Evolutionary conservation across 2,888 invertebrate species (phyloP), one percentile per base, ranked within the genome.

Genomic region (Mycogona germanica): DNA sequence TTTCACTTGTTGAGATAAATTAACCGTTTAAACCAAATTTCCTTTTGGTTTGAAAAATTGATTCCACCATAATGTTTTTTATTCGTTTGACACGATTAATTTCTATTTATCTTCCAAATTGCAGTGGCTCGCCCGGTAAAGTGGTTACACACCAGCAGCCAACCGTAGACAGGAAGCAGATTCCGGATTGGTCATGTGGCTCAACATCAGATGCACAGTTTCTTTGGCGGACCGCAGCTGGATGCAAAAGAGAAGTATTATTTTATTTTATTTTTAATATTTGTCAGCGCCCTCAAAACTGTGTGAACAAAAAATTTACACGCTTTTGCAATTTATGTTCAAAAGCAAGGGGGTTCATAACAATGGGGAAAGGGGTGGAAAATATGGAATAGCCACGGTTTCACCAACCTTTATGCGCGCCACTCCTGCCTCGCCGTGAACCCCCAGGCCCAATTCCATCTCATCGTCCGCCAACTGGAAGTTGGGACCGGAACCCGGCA

Each of bases 371-470:
- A 7, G n/a, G n/a, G n/a, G n/a, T 48, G 38, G 1, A 28, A 28
- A 3, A 45, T 35, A 38, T 38, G 21, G 23, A 32, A 23, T 29
- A 2, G 6, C 41, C n/a, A n/a, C n/a, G n/a, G n/a, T 35, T 25
- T 12, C 21, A 49, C 53, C 46, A 51, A 74, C 68, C 64, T 73
- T 72, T 38, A 71, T 67, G 60, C 75, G 69, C 58, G 69, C 68
- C 21, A 75, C 74, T 14, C 78, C 78, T 26, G 78, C 76, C 62
- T 75, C 74, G 4, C 70, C 70, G 53, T 70, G 69, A 45, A 77
- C 66, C 54, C 79, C 79, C 47, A 79, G 67, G 1, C 80, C 80
- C 12, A 78, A 73, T 71, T 85, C 85, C 70, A 85, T 77, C 65
- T 81, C 78, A 57, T 80, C 79, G 0, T 70, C 61, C 0, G 71